Evolutionary conservation across 2,113 vertebrate genomes (phyloP).

Genomic region (Myanophis thanlyinensis): DNA sequence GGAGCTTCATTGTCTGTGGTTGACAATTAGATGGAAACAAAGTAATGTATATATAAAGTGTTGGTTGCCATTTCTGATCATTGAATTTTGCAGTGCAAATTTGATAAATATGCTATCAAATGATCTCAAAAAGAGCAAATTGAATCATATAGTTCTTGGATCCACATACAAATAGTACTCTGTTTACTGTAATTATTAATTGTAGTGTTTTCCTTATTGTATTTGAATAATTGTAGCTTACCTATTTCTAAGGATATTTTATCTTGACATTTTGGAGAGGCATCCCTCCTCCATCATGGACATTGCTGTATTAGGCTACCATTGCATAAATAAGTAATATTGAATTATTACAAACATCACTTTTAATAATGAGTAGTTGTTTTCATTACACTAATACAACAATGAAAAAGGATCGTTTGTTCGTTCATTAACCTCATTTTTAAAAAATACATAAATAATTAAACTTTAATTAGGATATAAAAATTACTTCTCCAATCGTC

Average conservation of each 20-base stretch:
- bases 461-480: background rate
- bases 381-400: background rate
- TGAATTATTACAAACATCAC: background rate
- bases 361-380: background rate
- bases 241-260: background rate
- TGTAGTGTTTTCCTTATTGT: background rate
- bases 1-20: no score
- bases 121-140: background rate
- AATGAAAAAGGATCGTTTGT: background rate
- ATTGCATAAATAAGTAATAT: background rate
- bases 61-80: background rate
- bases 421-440: background rate
- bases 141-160: background rate
- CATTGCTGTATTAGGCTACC: background rate
- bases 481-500: slow-evolving; percentile 15
- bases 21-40: background rate
- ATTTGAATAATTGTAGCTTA: background rate
- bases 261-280: background rate
- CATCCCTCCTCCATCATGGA: background rate
- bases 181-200: background rate
- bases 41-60: background rate
- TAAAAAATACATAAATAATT: background rate
- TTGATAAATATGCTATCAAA: background rate
- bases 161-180: background rate
- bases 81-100: background rate